These are phyloP conservation scores for Helicoverpa assulta DNA, from an alignment of 2,888 invertebrate genomes.

Conservation along the genomic window DNA sequence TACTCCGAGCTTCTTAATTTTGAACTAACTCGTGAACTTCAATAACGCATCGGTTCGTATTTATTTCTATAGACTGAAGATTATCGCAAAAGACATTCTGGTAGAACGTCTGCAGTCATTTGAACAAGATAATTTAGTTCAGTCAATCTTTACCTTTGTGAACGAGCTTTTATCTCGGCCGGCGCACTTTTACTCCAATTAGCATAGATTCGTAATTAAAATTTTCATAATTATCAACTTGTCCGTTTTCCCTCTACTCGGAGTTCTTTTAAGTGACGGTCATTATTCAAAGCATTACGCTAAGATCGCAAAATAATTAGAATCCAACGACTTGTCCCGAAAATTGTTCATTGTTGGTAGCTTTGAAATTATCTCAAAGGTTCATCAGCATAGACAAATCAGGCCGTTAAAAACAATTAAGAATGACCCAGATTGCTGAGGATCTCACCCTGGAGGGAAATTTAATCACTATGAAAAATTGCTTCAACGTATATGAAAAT, in stretches of 20 bases:
- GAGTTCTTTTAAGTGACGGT: conserved; percentile 50
- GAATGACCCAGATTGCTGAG: conserved; percentile 33
- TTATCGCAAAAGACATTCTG: conserved; percentile 26
- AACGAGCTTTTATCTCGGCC: conserved; percentile 64
- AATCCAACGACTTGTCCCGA: conserved; percentile 31
- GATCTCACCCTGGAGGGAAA: conserved; percentile 18
- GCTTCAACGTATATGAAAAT: conserved; percentile 28
- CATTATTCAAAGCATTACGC: conserved; percentile 57
- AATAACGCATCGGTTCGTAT: too few relatives aligned
- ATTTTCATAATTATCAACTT: conserved; percentile 70
- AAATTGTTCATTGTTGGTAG: conserved; percentile 34
- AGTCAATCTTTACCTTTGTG: conserved; percentile 71
- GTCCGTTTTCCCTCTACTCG: conserved; percentile 52
- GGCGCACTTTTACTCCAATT: conserved; percentile 67
- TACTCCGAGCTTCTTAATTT: conserved; percentile 6
- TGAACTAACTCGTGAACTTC: background rate
- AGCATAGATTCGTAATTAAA: conserved; percentile 77
- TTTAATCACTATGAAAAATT: conserved; percentile 38
- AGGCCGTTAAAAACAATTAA: conserved; percentile 47
- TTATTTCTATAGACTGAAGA: conserved; percentile 1
- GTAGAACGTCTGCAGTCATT: conserved; percentile 48
- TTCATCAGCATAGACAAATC: conserved; percentile 38
- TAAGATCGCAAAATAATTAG: conserved; percentile 55
- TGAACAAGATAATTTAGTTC: conserved; percentile 61
- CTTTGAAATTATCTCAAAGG: conserved; percentile 32